Evolutionary conservation across 2,113 vertebrate species (phyloP), one percentile per base, ranked within the genome.

Genomic region (Deroptyus accipitrinus): DNA sequence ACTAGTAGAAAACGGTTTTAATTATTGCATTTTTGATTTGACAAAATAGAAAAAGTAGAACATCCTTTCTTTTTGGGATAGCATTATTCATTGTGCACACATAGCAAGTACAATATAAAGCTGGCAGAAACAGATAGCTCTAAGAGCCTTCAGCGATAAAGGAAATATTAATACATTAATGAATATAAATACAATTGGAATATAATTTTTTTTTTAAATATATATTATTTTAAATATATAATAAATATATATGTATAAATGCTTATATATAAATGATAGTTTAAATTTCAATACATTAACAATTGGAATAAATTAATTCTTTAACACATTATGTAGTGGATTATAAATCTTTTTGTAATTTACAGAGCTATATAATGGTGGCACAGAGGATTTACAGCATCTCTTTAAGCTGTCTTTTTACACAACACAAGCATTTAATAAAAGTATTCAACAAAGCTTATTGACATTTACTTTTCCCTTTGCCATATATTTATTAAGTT

Each of bases 381-480:
- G 35, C 86, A 94, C 59, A 91, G 33, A 97, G 88, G 85, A 97
- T 97, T 98, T 97, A 97, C 55, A 95, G 31, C 37, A 74, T 59
- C 82, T 96, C 78, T 94, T 96, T 91, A 88, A 96, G 94, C 92
- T 74, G 28, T 79, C 78, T 97, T 97, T 97, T 96, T 91, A 90
- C 41, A 93, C 87, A 97, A 92, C 70, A 94, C 61, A 96, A 94
- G 77, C 42, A 79, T 97, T 98, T 98, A 97, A 97, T 96, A 96
- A 92, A 97, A 97, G 20, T 52, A 78, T 96, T 98, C 96, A 97
- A 94, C 9, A 46, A 89, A 96, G 92, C 82, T 96, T 97, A 97
- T 96, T 98, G 98, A 97, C 95, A 94, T 97, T 98, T 97, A 96
- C 76, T 95, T 97, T 97, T 97, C 85, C 91, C 91, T 91, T 88